Base-by-base conservation (phyloP, 2,797 vertebrate species). In the Rhinogobio ventralis region DNA sequence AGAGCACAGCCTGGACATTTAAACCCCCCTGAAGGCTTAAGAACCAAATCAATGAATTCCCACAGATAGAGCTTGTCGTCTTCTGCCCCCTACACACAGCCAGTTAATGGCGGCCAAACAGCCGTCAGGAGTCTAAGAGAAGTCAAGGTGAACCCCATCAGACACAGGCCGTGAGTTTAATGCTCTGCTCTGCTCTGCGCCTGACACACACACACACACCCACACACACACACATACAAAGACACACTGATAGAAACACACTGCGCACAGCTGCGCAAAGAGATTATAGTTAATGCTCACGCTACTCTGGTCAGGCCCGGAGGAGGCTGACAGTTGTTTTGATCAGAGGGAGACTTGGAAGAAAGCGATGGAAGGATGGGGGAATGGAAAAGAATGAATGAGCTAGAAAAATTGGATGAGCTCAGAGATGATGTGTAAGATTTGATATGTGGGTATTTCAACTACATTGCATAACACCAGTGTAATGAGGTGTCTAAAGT, bases 301-400 rank as follows among this genome's bases (percentile, higher is more conserved):
- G 30, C 39, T 78, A 77, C 33, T 30, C 25, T 57, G 74, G 64
- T 57, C 75, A 71, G 53, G 83, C 74, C 66, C 14, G 25, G 66
- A 85, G 67, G 83, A 79, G 67, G 83, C 42, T 85, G 66, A 72
- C 83, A 84, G 83, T 84, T 84, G 66, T 84, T 84, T 84, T 78
- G 74, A 84, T 84, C 64, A 78, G 74, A 84, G 74, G 33, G 72
- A 39, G 57, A 55, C 60, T 57, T 67, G 76, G 39, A 67, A 69
- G 76, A 80, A 76, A 42, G 33, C 4, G 20, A 57, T 25, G 72
- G 39, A 67, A 45, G 82, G 72, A 83, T 66, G 60, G 62, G 62
- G 19, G 20, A 69, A 66, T 69, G 73, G 75, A 42, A 62, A 57
- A 30, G 9, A 57, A 53, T 81, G 46, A 20, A 80, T 74, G 72